Conservation (phyloP, 2,888 invertebrate species). For the Griposia aprilina region DNA sequence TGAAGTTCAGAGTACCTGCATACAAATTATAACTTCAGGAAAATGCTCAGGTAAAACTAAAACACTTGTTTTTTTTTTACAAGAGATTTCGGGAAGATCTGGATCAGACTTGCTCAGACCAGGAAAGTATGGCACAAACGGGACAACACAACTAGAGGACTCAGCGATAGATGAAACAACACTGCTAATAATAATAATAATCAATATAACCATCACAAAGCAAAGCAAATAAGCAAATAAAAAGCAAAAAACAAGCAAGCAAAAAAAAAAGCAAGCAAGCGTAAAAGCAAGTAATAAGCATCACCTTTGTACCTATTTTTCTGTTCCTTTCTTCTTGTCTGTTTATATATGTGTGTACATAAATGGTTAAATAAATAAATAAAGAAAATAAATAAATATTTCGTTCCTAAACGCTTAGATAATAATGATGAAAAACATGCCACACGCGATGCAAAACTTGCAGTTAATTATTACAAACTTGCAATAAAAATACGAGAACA, state of each 20-base stretch:
- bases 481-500: not conserved
- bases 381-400: too few relatives aligned
- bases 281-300: too few relatives aligned
- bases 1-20: conserved; percentile 18
- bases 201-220: too few relatives aligned
- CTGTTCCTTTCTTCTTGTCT: too few relatives aligned
- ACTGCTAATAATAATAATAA: not conserved
- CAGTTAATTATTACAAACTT: not conserved
- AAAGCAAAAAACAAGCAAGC: too few relatives aligned
- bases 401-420: not conserved
- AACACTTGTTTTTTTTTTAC: not conserved
- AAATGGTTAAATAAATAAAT: too few relatives aligned
- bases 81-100: not conserved
- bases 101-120: not conserved
- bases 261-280: too few relatives aligned
- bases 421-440: not conserved
- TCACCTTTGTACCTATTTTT: too few relatives aligned
- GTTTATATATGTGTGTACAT: too few relatives aligned
- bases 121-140: not conserved
- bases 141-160: too few relatives aligned
- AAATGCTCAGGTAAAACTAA: conserved; percentile 13
- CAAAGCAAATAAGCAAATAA: too few relatives aligned
- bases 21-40: conserved; percentile 15
- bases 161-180: not conserved
- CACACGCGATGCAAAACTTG: not conserved